Conservation (phyloP, 2,888 invertebrate species). For the Sesia apiformis region DNA sequence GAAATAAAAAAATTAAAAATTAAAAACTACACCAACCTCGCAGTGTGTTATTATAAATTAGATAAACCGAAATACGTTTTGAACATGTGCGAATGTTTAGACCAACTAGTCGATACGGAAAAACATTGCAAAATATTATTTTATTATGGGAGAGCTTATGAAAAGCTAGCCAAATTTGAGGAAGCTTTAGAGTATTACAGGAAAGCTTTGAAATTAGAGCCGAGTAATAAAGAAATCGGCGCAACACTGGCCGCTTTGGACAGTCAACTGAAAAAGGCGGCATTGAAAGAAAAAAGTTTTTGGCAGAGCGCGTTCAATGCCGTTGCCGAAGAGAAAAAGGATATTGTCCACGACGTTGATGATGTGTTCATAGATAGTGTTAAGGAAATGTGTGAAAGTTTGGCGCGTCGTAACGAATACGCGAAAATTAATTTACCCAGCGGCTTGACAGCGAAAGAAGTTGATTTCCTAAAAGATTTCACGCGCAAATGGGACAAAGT, state of each 20-base stretch:
- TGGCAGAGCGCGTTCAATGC: slow-evolving; percentile 48
- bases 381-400: slow-evolving; percentile 45
- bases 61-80: slow-evolving; percentile 48
- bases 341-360: slow-evolving; percentile 36
- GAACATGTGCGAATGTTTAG: slow-evolving; percentile 47
- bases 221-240: slow-evolving; percentile 56
- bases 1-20: slow-evolving; percentile 39
- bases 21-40: slow-evolving; percentile 43
- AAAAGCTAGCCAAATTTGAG: slow-evolving; percentile 39
- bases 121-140: slow-evolving; percentile 51
- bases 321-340: slow-evolving; percentile 19
- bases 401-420: slow-evolving; percentile 35
- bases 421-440: slow-evolving; percentile 45
- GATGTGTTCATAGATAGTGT: slow-evolving; percentile 43
- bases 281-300: slow-evolving; percentile 34
- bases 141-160: slow-evolving; percentile 46
- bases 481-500: slow-evolving; percentile 33
- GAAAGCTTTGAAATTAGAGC: slow-evolving; percentile 55
- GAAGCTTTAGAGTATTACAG: slow-evolving; percentile 43
- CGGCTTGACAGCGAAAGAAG: slow-evolving; percentile 37
- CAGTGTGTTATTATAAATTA: slow-evolving; percentile 51
- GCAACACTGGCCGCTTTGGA: slow-evolving; percentile 38
- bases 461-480: slow-evolving; percentile 39
- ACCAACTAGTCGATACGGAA: slow-evolving; percentile 36
- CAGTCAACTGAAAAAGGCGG: slow-evolving; percentile 23